Conservation (phyloP, 2,113 vertebrate genomes). For the Tichodroma muraria region DNA sequence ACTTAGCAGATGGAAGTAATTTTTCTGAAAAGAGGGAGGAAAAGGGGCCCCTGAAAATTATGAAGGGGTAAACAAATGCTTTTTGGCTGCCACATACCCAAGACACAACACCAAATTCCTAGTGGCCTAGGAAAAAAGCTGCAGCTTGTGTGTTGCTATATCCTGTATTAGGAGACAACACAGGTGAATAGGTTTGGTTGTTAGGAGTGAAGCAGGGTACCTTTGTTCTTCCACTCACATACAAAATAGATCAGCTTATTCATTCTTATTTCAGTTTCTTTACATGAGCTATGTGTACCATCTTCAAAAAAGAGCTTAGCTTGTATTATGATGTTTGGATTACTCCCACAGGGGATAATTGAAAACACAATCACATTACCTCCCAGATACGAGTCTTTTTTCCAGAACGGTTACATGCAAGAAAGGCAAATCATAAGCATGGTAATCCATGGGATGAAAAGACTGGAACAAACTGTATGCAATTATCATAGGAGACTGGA, state of each 20-base stretch:
- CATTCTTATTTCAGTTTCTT: not conserved
- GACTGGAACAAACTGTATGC: not conserved
- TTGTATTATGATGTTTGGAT: not conserved
- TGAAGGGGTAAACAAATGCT: not conserved
- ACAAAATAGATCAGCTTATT: not conserved
- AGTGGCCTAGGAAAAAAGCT: not conserved
- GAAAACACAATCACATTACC: not conserved
- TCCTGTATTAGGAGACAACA: not conserved
- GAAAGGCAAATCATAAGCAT: not conserved
- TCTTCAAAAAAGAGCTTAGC: not conserved
- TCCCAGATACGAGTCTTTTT: not conserved
- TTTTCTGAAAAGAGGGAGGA: not conserved
- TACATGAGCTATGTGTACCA: not conserved
- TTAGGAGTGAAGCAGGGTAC: not conserved
- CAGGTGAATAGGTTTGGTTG: not conserved
- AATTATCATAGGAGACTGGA: not conserved
- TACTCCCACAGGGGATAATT: not conserved
- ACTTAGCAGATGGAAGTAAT: slow-evolving; percentile 2
- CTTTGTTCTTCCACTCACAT: not conserved
- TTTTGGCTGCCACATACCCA: not conserved
- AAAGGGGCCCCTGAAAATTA: not conserved
- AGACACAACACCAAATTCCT: not conserved
- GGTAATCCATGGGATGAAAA: not conserved
- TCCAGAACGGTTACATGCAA: not conserved
- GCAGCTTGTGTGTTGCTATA: not conserved